phyloP scores from a whole-genome alignment of 2,113 vertebrate species.

The cat (Felis catus) region DNA sequence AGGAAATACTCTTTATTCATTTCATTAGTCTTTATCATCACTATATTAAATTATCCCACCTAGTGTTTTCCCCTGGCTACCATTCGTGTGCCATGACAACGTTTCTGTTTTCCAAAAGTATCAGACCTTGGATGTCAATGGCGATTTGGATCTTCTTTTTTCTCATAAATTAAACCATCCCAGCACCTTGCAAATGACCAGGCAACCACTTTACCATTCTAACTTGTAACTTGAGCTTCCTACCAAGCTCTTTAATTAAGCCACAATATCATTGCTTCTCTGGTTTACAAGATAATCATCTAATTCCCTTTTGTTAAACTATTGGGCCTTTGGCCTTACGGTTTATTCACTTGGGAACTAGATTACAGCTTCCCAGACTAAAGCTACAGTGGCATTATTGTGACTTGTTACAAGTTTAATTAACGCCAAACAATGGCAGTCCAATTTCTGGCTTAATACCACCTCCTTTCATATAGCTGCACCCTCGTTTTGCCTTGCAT shows the following conservation, averaged over 20 bases:
- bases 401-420: slow-evolving; percentile 65
- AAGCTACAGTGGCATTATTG: slow-evolving; percentile 42
- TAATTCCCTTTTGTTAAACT: slow-evolving; percentile 75
- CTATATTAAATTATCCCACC: slow-evolving; percentile 43
- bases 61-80: not conserved
- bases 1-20: slow-evolving; percentile 48
- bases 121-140: not conserved
- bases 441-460: slow-evolving; percentile 43
- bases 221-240: slow-evolving; percentile 36
- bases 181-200: slow-evolving; percentile 28
- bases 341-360: slow-evolving; percentile 73
- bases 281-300: slow-evolving; percentile 77
- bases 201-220: slow-evolving; percentile 37
- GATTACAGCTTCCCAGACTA: slow-evolving; percentile 36
- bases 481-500: not conserved
- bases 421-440: slow-evolving; percentile 53
- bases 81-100: not conserved
- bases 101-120: not conserved
- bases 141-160: slow-evolving; percentile 20
- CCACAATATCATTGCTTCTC: slow-evolving; percentile 47
- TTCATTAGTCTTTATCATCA: slow-evolving; percentile 49
- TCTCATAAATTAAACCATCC: slow-evolving; percentile 53
- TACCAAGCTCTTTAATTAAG: slow-evolving; percentile 69
- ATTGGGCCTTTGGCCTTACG: slow-evolving; percentile 57
- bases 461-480: slow-evolving; percentile 32